Conservation (phyloP, 2,797 vertebrate genomes). For the Vultur gryphus region DNA sequence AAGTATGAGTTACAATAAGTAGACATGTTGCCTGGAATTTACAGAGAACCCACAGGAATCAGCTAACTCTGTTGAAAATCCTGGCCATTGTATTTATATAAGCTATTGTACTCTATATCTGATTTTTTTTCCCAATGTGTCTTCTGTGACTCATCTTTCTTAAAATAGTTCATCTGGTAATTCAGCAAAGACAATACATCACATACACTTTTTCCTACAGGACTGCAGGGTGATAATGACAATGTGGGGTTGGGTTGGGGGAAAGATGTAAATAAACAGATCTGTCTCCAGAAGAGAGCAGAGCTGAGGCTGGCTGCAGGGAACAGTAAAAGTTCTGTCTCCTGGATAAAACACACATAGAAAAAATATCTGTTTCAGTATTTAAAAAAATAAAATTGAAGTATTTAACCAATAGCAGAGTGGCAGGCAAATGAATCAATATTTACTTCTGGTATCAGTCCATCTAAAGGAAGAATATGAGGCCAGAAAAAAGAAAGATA, state of each 20-base stretch:
- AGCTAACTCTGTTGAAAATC: background rate
- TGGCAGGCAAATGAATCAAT: background rate
- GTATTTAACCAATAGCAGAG: background rate
- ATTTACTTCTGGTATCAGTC: constrained; percentile 9
- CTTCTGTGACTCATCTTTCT: constrained; percentile 4
- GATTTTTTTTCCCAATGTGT: background rate
- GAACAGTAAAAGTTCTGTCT: background rate
- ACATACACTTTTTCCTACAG: background rate
- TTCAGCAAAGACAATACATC: background rate
- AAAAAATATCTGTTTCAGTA: background rate
- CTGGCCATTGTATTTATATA: background rate
- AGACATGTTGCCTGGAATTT: background rate
- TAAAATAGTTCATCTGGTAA: constrained; percentile 18
- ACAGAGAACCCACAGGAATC: background rate
- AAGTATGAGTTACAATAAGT: background rate
- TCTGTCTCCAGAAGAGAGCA: background rate
- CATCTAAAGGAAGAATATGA: background rate
- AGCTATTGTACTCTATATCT: background rate
- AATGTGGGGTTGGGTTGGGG: background rate
- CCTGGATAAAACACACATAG: background rate
- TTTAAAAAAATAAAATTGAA: background rate
- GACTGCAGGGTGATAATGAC: background rate
- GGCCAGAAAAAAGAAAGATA: constrained; percentile 7
- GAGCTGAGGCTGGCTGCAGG: background rate
- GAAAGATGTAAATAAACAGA: background rate